These are phyloP conservation scores for Noctua comes DNA, from an alignment of 2,888 invertebrate genomes.

Conservation along the genomic window DNA sequence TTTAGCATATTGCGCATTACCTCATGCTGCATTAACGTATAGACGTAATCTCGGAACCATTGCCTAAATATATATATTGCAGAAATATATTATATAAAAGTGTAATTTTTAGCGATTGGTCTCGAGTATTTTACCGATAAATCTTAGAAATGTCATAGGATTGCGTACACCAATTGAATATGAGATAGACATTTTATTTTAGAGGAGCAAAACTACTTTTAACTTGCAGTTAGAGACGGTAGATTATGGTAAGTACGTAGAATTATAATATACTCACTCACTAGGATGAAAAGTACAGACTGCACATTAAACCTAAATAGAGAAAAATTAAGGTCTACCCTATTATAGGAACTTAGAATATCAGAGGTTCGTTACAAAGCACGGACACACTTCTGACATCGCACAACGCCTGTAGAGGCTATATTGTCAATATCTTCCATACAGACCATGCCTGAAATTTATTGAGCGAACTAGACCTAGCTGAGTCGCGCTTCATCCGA, in stretches of 20 bases:
- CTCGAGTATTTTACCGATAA: conserved; percentile 2
- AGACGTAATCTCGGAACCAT: neutral
- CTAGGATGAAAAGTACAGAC: neutral
- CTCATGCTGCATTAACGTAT: neutral
- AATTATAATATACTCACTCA: neutral
- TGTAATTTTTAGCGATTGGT: neutral
- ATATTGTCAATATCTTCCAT: neutral
- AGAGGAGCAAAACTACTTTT: neutral
- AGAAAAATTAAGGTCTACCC: neutral
- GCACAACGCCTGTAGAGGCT: neutral
- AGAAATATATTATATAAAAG: neutral
- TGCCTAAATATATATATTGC: neutral
- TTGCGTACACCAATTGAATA: neutral
- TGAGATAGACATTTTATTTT: neutral
- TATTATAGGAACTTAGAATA: neutral
- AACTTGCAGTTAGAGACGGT: neutral
- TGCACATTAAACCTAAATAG: neutral
- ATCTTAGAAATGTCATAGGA: neutral
- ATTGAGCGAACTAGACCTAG: neutral
- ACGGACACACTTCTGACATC: neutral
- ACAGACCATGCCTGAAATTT: neutral
- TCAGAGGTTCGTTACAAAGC: neutral
- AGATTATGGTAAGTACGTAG: neutral
- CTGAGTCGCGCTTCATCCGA: neutral
- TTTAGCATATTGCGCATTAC: neutral